Conservation (phyloP, 64 coral and sea anemone genomes). For the Montipora cactus region DNA sequence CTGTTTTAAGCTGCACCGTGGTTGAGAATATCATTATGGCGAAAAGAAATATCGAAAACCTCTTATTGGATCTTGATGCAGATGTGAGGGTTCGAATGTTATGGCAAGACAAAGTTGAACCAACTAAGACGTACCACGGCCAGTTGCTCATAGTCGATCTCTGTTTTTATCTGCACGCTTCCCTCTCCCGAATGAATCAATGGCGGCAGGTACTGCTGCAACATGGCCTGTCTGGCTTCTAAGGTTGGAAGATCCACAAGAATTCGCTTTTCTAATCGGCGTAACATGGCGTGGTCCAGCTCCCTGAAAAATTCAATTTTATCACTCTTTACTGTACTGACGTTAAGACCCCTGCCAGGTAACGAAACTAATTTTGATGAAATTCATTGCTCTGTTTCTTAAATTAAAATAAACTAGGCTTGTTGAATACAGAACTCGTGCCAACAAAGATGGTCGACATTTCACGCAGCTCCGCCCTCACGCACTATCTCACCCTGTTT, state of each 20-base stretch:
- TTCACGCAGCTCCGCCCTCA: no score
- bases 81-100: no score
- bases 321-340: background rate
- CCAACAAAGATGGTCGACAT: no score
- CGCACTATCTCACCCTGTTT: no score
- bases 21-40: no score
- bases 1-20: no score
- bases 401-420: background rate
- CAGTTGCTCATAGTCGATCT: constrained; percentile 88
- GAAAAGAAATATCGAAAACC: no score
- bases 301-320: constrained; percentile 70
- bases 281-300: constrained; percentile 96
- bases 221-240: constrained; percentile 88
- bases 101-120: background rate
- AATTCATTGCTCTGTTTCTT: no score
- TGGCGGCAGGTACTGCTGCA: constrained; percentile 84
- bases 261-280: constrained; percentile 95
- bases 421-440: no score
- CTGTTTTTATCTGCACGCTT: constrained; percentile 85
- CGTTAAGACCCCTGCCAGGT: background rate
- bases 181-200: constrained; percentile 66
- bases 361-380: no score
- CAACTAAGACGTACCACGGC: constrained; percentile 38
- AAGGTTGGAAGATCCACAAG: constrained; percentile 83
- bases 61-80: no score